Evolutionary conservation across 2,888 invertebrate species (phyloP).

Genomic region (Boloria euphrosyne): DNA sequence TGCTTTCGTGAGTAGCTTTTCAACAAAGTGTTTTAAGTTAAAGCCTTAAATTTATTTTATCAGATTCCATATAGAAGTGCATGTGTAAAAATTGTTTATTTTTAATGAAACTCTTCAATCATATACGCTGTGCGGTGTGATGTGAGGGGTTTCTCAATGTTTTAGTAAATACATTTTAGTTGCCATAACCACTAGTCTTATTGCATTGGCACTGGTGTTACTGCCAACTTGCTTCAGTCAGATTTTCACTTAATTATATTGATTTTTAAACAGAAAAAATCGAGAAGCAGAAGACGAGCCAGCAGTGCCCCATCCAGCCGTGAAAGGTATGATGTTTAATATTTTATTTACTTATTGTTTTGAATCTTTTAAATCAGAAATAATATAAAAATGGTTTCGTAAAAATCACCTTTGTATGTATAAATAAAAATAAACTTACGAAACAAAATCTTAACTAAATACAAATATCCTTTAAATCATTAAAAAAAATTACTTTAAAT

Average conservation of each 20-base stretch:
- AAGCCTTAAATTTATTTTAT: slow-evolving; percentile 61
- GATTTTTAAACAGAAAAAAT: slow-evolving; percentile 74
- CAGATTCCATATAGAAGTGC: slow-evolving; percentile 65
- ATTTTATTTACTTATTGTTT: background rate
- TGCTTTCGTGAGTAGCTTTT: slow-evolving; percentile 75
- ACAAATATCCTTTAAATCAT: background rate
- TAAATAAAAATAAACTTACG: no score
- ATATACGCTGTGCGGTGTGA: slow-evolving; percentile 28
- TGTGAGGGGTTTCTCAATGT: slow-evolving; percentile 58
- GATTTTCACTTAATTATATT: slow-evolving; percentile 46
- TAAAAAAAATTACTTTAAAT: background rate
- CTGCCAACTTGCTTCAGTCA: slow-evolving; percentile 41
- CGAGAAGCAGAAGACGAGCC: slow-evolving; percentile 68
- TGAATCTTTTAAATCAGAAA: background rate
- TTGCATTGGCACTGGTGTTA: slow-evolving; percentile 82
- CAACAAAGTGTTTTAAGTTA: slow-evolving; percentile 55
- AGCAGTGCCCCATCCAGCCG: slow-evolving; percentile 67
- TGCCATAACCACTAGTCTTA: slow-evolving; percentile 79
- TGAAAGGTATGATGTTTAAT: slow-evolving; percentile 57
- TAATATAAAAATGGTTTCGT: no score
- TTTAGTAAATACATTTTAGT: slow-evolving; percentile 65
- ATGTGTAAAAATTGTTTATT: slow-evolving; percentile 60
- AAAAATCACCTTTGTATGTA: no score
- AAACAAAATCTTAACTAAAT: no score
- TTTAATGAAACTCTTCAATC: slow-evolving; percentile 60